phyloP scores from a whole-genome alignment of 2,888 invertebrate species.

The Andricus quercusramuli region DNA sequence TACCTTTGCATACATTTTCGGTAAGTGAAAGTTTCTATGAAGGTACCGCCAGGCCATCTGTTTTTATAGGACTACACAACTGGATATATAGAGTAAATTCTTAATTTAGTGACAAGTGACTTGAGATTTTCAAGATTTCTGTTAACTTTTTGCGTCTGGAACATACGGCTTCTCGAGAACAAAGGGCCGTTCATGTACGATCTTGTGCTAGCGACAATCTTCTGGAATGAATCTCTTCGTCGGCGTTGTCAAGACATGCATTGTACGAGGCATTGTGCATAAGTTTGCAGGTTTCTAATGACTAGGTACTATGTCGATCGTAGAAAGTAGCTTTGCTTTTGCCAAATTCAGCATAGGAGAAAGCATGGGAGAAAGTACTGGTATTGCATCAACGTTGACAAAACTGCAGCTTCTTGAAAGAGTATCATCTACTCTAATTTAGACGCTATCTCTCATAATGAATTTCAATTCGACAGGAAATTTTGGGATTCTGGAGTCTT shows the following conservation, averaged over 20 bases:
- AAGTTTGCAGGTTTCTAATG: slow-evolving; percentile 36
- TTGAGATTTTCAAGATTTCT: slow-evolving; percentile 7
- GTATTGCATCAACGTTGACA: not conserved
- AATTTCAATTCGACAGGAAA: too few species aligned
- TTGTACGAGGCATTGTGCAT: slow-evolving; percentile 35
- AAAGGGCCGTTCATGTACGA: slow-evolving; percentile 28
- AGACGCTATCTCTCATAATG: too few species aligned
- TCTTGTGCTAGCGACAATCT: slow-evolving; percentile 31
- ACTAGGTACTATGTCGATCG: slow-evolving; percentile 14
- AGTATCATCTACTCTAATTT: too few species aligned
- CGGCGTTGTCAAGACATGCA: slow-evolving; percentile 23
- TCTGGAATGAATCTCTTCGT: slow-evolving; percentile 24
- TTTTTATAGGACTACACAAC: too few species aligned
- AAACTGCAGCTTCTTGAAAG: not conserved
- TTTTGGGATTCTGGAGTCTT: too few species aligned
- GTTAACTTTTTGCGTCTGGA: slow-evolving; percentile 15
- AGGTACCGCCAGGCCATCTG: too few species aligned
- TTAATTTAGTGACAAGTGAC: slow-evolving; percentile 9
- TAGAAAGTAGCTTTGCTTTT: slow-evolving; percentile 21
- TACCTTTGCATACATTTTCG: too few species aligned
- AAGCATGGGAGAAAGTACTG: not conserved
- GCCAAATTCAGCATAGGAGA: not conserved
- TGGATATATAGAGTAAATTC: not conserved
- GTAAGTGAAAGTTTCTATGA: too few species aligned
- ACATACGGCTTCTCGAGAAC: slow-evolving; percentile 13